A percentile compares a stretch with the other conserved stretches of the same genome.
phyloP scores from a whole-genome alignment of 2,888 invertebrate species.

The Folsomia candida region DNA sequence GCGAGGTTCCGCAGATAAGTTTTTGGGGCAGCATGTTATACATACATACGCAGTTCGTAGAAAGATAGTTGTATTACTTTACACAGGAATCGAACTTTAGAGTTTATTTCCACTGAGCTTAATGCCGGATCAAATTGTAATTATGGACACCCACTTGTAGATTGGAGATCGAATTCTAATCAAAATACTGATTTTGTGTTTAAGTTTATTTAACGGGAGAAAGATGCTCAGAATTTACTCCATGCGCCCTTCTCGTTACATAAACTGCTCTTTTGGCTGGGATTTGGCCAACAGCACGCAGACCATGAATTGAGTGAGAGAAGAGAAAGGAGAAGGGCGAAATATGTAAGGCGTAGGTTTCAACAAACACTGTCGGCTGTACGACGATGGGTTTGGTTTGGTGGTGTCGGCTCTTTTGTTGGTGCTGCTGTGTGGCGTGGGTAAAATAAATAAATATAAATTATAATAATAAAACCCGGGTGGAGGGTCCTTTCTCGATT shows the following conservation, averaged over 20 bases:
- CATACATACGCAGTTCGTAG: too few species aligned
- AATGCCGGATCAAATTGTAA: neutral
- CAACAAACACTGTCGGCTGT: too few species aligned
- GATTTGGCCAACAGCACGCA: too few species aligned
- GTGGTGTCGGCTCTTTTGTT: constrained; percentile 62
- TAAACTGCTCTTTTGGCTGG: too few species aligned
- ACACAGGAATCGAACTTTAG: neutral
- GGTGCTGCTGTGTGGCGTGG: constrained; percentile 54
- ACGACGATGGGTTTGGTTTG: too few species aligned
- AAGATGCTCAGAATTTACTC: neutral
- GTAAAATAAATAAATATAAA: neutral
- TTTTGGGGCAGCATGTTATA: too few species aligned
- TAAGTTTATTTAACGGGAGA: neutral
- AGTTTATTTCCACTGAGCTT: neutral
- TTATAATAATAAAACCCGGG: neutral
- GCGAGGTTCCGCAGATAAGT: too few species aligned
- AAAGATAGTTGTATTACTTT: too few species aligned
- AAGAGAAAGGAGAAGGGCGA: too few species aligned
- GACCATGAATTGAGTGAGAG: too few species aligned
- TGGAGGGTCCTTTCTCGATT: neutral
- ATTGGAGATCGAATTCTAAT: neutral
- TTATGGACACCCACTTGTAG: neutral
- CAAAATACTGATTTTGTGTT: neutral
- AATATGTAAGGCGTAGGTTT: too few species aligned
- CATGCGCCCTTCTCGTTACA: neutral